A percentile compares a stretch with the other conserved stretches of the same genome.
phyloP scores from a whole-genome alignment of 2,113 vertebrate genomes.

The Nyctibius bracteatus region DNA sequence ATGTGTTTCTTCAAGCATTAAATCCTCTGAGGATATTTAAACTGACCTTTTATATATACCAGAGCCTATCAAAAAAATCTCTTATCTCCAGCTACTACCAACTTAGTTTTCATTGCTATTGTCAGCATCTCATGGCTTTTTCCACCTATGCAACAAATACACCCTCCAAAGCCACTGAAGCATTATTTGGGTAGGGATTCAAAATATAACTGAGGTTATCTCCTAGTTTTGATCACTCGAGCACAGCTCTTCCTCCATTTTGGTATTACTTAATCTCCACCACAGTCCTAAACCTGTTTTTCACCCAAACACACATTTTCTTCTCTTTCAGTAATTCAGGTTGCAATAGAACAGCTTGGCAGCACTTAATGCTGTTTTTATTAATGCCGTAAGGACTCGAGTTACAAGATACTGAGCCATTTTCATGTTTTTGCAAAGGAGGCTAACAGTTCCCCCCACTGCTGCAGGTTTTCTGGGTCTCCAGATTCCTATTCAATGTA shows the following conservation, averaged over 20 bases:
- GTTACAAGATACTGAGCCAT: neutral
- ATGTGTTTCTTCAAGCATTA: neutral
- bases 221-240: neutral
- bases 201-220: neutral
- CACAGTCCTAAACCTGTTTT: neutral
- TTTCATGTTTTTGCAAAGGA: neutral
- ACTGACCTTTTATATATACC: neutral
- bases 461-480: neutral
- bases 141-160: neutral
- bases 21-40: neutral
- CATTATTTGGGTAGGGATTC: neutral
- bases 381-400: neutral
- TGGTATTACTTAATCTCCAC: neutral
- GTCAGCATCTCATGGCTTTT: neutral
- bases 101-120: neutral
- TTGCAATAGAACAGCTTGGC: neutral
- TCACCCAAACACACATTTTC: conserved; percentile 23
- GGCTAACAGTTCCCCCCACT: neutral
- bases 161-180: neutral
- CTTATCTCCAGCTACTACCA: neutral
- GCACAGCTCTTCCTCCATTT: neutral
- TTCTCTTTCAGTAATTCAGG: neutral
- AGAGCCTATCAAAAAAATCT: neutral
- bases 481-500: neutral
- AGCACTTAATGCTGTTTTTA: conserved; percentile 22